Evolutionary conservation across 2,888 invertebrate genomes (phyloP).

Genomic region (Pollenia amentaria): DNA sequence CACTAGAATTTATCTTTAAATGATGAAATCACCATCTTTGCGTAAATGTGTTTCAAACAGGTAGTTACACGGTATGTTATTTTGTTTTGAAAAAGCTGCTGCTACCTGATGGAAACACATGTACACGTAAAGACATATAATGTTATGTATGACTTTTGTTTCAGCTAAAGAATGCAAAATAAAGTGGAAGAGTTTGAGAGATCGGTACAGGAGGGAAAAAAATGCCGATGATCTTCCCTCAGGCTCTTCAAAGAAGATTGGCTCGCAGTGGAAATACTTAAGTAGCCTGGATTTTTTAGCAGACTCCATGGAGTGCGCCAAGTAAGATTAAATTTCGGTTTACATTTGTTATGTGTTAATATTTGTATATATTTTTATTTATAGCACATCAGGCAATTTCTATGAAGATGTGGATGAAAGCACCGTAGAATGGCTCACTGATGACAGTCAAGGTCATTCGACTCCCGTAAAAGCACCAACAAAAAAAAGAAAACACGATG

Average conservation of each 20-base stretch:
- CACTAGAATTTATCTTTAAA: no score
- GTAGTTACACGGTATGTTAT: no score
- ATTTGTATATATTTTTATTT: conserved; percentile 4
- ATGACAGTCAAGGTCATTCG: not conserved
- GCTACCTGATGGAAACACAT: not conserved
- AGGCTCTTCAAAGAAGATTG: conserved; percentile 2
- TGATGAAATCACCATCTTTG: no score
- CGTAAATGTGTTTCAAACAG: no score
- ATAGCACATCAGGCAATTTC: conserved; percentile 1
- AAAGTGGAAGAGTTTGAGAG: conserved; percentile 5
- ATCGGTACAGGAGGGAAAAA: not conserved
- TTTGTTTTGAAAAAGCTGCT: no score
- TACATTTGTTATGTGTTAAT: not conserved
- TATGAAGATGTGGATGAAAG: not conserved
- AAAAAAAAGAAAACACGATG: not conserved
- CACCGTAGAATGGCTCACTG: not conserved
- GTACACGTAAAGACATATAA: not conserved
- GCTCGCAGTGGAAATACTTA: not conserved
- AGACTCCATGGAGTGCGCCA: not conserved
- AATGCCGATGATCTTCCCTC: conserved; percentile 1
- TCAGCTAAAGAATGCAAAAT: conserved; percentile 4
- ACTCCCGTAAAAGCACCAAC: not conserved
- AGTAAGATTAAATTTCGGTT: not conserved
- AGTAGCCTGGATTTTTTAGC: conserved; percentile 10
- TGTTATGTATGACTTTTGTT: conserved; percentile 2